phyloP scores from a whole-genome alignment of 2,888 invertebrate species.

The Lordiphosa andalusiaca region DNA sequence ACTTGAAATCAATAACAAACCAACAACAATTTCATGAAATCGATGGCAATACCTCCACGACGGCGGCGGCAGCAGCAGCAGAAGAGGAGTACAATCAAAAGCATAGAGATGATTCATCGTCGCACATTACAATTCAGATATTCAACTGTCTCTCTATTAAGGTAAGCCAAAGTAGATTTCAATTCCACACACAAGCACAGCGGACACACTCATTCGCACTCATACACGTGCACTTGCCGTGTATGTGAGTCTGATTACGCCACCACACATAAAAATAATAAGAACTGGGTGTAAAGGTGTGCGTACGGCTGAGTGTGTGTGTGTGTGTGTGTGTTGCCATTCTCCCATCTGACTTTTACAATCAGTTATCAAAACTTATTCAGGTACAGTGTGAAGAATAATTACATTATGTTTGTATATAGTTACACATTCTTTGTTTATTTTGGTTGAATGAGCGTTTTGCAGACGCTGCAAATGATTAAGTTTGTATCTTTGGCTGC shows the following conservation, averaged over 20 bases:
- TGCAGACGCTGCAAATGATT: no score
- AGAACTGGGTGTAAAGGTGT: slow-evolving; percentile 10
- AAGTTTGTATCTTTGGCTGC: no score
- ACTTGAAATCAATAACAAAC: slow-evolving; percentile 33
- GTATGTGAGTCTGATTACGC: slow-evolving; percentile 39
- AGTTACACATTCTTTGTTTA: not conserved
- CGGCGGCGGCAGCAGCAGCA: not conserved
- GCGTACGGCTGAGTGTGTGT: no score
- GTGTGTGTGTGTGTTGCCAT: not conserved
- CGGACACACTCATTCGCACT: slow-evolving; percentile 2
- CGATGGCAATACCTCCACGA: slow-evolving; percentile 29
- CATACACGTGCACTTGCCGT: not conserved
- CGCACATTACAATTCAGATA: slow-evolving; percentile 83
- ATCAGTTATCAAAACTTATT: not conserved
- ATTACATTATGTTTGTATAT: not conserved
- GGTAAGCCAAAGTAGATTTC: slow-evolving; percentile 82
- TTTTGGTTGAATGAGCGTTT: not conserved
- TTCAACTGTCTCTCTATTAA: slow-evolving; percentile 90
- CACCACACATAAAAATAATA: slow-evolving; percentile 38
- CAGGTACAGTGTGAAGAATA: not conserved
- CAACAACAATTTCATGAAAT: slow-evolving; percentile 34
- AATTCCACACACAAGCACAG: slow-evolving; percentile 53
- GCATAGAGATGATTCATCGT: slow-evolving; percentile 77
- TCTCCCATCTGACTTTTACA: not conserved
- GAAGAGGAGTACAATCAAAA: slow-evolving; percentile 53